Conservation (phyloP, 2,797 vertebrate species). For the Scomberomorus guttatus region DNA sequence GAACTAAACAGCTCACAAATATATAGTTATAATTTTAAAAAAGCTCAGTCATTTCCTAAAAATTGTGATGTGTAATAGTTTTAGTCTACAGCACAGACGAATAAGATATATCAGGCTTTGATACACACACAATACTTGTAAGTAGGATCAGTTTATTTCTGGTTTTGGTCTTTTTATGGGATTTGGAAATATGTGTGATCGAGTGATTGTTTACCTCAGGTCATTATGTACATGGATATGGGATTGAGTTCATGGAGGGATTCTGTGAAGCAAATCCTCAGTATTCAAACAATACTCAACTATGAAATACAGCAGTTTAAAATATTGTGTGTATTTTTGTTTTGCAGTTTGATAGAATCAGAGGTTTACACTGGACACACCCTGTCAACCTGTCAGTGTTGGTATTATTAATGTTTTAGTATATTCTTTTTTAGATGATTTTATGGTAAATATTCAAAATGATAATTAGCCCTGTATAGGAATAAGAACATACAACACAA, state of each 20-base stretch:
- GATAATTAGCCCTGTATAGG: no score
- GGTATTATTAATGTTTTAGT: not conserved
- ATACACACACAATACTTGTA: no score
- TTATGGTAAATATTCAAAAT: not conserved
- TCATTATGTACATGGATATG: not conserved
- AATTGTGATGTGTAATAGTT: no score
- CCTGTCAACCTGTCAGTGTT: no score
- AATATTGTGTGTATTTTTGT: not conserved
- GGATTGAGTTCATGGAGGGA: not conserved
- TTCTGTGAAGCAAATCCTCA: not conserved
- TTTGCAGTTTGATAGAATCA: not conserved
- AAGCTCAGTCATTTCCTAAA: no score
- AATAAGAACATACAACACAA: not conserved
- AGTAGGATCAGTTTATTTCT: no score
- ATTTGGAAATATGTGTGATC: no score
- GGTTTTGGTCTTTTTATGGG: no score
- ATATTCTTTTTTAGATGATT: not conserved
- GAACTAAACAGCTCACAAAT: no score
- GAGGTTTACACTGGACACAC: not conserved
- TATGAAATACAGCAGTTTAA: not conserved
- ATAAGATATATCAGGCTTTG: no score
- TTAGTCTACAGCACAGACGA: no score
- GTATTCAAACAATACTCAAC: not conserved
- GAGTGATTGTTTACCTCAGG: not conserved
- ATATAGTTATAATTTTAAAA: no score